A percentile compares a stretch with the other conserved stretches of the same genome.
These are phyloP conservation scores for Cassiopea andromeda DNA, from an alignment of 30 jellyfish, hydroid and myxozoan species.

Conservation along the genomic window DNA sequence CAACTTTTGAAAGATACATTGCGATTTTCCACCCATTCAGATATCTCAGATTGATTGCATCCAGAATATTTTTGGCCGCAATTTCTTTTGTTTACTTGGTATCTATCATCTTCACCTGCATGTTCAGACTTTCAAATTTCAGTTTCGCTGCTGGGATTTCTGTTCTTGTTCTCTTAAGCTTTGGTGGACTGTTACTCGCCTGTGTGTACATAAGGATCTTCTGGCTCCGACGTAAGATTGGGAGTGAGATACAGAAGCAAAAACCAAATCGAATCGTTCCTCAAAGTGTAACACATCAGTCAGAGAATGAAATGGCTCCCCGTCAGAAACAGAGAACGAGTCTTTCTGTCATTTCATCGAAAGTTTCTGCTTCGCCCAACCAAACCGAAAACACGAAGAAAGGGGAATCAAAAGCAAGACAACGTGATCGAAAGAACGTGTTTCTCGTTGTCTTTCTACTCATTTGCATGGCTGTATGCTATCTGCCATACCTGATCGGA, in stretches of 20 bases:
- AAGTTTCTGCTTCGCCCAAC: not conserved
- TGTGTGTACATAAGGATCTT: conserved; percentile 37
- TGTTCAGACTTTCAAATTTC: conserved; percentile 46
- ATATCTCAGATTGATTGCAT: not conserved
- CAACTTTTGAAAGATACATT: conserved; percentile 60
- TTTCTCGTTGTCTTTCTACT: conserved; percentile 31
- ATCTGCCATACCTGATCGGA: conserved; percentile 59
- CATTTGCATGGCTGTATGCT: conserved; percentile 12
- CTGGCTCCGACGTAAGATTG: conserved; percentile 24
- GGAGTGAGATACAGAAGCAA: conserved; percentile 1
- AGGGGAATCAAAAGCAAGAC: not conserved
- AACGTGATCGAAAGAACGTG: conserved; percentile 25
- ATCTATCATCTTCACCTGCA: conserved; percentile 6
- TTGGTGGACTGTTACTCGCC: conserved; percentile 40
- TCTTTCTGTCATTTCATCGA: not conserved
- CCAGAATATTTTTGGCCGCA: not conserved
- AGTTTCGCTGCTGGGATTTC: conserved; percentile 61
- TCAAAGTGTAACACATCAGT: not conserved
- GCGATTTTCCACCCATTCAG: conserved; percentile 60
- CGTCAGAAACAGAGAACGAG: too few species aligned
- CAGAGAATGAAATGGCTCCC: not conserved
- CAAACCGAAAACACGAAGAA: not conserved
- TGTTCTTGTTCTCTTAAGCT: conserved; percentile 12
- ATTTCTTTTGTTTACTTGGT: conserved; percentile 24
- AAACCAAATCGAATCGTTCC: not conserved